Percentiles rank a stretch among this genome's conserved stretches.
Conservation (phyloP, 2,888 invertebrate species). For the Alsophila aescularia region DNA sequence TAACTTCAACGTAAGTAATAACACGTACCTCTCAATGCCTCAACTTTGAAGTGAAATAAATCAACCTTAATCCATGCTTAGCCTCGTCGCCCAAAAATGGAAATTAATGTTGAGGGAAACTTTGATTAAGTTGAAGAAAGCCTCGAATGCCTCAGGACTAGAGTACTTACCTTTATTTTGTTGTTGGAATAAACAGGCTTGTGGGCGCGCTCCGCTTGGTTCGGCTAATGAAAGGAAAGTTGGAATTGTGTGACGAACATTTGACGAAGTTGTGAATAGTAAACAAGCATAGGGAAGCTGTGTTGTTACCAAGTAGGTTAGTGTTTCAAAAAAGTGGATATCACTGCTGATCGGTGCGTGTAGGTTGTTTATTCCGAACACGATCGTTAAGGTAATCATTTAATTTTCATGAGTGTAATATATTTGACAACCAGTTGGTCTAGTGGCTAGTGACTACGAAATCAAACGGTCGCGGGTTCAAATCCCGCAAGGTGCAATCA, state of each 20-base stretch:
- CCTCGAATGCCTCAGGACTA: constrained; percentile 27
- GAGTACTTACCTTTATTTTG: constrained; percentile 47
- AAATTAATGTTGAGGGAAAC: constrained; percentile 53
- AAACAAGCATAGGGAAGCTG: no score
- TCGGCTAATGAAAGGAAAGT: background rate
- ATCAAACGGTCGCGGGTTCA: no score
- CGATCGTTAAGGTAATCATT: no score
- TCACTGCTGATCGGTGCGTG: no score
- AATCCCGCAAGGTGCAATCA: no score
- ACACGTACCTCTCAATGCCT: constrained; percentile 9
- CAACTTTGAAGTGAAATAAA: constrained; percentile 31
- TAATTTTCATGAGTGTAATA: no score
- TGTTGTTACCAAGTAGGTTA: no score
- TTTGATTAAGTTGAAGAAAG: constrained; percentile 55
- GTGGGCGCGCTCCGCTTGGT: background rate
- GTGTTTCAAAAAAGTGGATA: no score
- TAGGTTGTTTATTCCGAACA: no score
- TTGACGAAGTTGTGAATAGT: background rate
- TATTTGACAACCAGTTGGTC: no score
- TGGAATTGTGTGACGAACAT: constrained; percentile 2
- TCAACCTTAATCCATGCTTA: constrained; percentile 47
- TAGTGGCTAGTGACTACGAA: no score
- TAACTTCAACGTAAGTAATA: background rate
- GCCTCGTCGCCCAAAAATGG: constrained; percentile 50
- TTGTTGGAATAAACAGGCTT: constrained; percentile 35